These are phyloP conservation scores for Zapus hudsonius DNA, from an alignment of 2,113 vertebrate genomes.

Conservation along the genomic window DNA sequence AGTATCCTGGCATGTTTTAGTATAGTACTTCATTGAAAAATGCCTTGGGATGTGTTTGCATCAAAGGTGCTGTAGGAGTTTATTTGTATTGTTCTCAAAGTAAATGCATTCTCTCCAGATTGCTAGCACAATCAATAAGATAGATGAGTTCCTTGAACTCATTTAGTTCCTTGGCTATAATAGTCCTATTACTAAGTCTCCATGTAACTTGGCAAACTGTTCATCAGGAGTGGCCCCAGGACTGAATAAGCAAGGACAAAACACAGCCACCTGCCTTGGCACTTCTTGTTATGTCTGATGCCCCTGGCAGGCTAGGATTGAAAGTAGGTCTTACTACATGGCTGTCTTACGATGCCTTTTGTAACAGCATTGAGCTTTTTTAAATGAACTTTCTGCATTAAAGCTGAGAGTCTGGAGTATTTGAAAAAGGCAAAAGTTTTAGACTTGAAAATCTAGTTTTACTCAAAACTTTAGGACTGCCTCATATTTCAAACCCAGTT, in stretches of 20 bases:
- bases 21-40: slow-evolving; percentile 36
- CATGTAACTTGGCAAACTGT: slow-evolving; percentile 40
- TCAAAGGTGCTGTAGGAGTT: slow-evolving; percentile 47
- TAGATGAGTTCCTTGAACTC: slow-evolving; percentile 73
- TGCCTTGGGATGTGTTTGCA: slow-evolving; percentile 24
- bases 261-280: slow-evolving; percentile 14
- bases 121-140: slow-evolving; percentile 59
- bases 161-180: slow-evolving; percentile 65
- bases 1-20: slow-evolving; percentile 16
- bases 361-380: slow-evolving; percentile 41
- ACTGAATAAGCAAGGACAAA: slow-evolving; percentile 61
- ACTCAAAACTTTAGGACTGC: neutral
- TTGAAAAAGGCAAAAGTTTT: slow-evolving; percentile 48
- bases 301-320: neutral
- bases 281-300: neutral
- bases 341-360: slow-evolving; percentile 32
- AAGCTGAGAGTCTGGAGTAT: neutral
- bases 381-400: neutral
- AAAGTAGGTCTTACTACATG: neutral
- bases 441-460: neutral
- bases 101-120: slow-evolving; percentile 44
- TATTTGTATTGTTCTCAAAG: slow-evolving; percentile 64
- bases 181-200: slow-evolving; percentile 54
- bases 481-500: neutral
- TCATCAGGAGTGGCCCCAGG: neutral